Evolutionary conservation across 2,888 invertebrate species (phyloP).

Genomic region (Perdita meconis): DNA sequence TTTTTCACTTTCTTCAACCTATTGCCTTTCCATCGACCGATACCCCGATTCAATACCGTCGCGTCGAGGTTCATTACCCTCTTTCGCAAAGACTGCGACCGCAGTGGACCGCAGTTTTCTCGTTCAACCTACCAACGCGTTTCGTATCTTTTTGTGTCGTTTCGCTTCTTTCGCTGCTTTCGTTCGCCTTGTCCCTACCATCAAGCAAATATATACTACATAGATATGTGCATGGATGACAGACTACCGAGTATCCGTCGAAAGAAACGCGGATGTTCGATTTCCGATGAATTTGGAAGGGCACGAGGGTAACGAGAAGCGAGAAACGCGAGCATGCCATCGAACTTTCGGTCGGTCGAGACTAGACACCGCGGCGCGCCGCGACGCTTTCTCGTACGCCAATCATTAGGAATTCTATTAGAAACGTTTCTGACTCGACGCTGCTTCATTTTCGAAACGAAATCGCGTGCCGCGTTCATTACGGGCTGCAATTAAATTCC

Average conservation of each 20-base stretch:
- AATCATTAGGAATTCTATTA: neutral
- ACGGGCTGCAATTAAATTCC: constrained; percentile 21
- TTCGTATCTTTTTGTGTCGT: neutral
- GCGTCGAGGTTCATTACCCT: constrained; percentile 60
- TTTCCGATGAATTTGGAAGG: constrained; percentile 21
- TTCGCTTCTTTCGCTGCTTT: neutral
- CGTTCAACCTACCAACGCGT: neutral
- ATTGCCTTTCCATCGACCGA: constrained; percentile 16
- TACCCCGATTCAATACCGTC: constrained; percentile 22
- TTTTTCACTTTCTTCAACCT: neutral
- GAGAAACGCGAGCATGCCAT: constrained; percentile 23
- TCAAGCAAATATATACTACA: no score
- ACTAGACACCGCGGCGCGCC: neutral
- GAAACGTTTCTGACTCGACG: neutral
- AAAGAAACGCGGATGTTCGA: neutral
- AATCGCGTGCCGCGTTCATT: constrained; percentile 7
- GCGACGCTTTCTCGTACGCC: neutral
- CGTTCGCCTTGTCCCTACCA: no score
- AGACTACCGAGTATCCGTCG: constrained; percentile 13
- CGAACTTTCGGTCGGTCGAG: constrained; percentile 39
- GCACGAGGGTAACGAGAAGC: constrained; percentile 41
- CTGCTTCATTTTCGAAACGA: neutral
- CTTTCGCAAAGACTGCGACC: constrained; percentile 11
- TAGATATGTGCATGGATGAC: neutral
- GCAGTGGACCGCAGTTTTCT: constrained; percentile 10